phyloP scores from a whole-genome alignment of 2,888 invertebrate genomes.

The Metacarcinus magister region DNA sequence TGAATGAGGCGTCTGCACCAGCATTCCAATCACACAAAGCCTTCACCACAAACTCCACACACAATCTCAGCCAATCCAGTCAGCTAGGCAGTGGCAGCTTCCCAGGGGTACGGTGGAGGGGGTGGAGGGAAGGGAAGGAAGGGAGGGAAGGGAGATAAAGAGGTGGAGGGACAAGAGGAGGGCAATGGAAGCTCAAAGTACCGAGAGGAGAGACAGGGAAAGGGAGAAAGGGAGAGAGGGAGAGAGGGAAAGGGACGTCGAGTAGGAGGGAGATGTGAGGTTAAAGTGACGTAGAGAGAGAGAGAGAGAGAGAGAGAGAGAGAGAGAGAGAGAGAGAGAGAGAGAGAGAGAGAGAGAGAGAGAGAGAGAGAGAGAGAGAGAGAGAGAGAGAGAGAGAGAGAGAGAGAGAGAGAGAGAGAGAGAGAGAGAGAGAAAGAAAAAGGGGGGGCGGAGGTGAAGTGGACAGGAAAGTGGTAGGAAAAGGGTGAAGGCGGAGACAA shows the following conservation, averaged over 20 bases:
- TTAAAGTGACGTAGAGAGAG: neutral
- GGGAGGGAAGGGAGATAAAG: neutral
- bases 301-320: constrained; percentile 49
- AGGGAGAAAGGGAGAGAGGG: constrained; percentile 40
- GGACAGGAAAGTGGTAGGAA: neutral
- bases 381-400: neutral
- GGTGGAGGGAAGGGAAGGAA: neutral
- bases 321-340: constrained; percentile 60
- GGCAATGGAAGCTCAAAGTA: constrained; percentile 3
- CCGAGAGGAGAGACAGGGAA: neutral
- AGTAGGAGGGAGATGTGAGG: neutral
- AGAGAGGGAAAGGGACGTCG: constrained; percentile 33
- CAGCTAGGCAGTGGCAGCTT: neutral
- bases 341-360: constrained; percentile 59
- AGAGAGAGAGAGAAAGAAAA: neutral
- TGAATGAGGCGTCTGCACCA: neutral
- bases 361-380: neutral
- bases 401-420: constrained; percentile 7
- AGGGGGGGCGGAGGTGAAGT: neutral
- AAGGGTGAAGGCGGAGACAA: neutral
- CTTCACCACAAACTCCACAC: neutral
- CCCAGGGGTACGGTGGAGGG: neutral
- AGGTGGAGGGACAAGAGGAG: neutral
- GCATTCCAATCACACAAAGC: neutral
- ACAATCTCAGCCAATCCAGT: constrained; percentile 41